A percentile compares a stretch with the other conserved stretches of the same genome.
phyloP scores from a whole-genome alignment of 2,888 invertebrate genomes.

The Tholera decimalis region DNA sequence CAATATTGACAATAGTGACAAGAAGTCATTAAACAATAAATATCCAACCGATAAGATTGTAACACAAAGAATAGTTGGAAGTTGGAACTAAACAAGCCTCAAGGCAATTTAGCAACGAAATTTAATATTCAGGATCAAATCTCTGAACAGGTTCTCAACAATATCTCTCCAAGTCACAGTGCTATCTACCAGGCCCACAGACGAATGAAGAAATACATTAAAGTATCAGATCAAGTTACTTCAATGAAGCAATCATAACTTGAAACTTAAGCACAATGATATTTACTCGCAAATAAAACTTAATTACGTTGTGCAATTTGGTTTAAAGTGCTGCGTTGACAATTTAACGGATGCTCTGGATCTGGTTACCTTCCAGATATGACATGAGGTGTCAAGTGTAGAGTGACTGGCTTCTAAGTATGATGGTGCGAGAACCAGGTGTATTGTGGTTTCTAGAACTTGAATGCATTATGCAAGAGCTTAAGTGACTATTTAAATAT shows the following conservation, averaged over 20 bases:
- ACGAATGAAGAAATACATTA: conserved; percentile 59
- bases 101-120: conserved; percentile 29
- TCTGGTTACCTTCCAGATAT: conserved; percentile 69
- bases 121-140: conserved; percentile 50
- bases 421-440: conserved; percentile 29
- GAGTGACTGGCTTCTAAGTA: conserved; percentile 52
- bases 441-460: conserved; percentile 20
- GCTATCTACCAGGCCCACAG: conserved; percentile 30
- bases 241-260: conserved; percentile 61
- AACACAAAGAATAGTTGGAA: conserved; percentile 29
- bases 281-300: conserved; percentile 62
- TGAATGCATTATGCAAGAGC: conserved; percentile 25
- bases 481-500: neutral
- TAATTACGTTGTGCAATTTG: conserved; percentile 63
- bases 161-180: conserved; percentile 47
- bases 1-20: conserved; percentile 12
- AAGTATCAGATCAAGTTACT: conserved; percentile 58
- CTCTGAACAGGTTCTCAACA: conserved; percentile 53
- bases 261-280: conserved; percentile 59
- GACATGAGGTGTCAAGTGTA: conserved; percentile 58
- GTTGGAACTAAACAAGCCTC: conserved; percentile 18
- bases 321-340: conserved; percentile 70
- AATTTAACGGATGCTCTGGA: conserved; percentile 69
- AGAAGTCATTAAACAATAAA: conserved; percentile 17
- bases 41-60: conserved; percentile 18